Base-by-base conservation (phyloP, 2,888 invertebrate genomes). In the Prostheceraeus crozeri region DNA sequence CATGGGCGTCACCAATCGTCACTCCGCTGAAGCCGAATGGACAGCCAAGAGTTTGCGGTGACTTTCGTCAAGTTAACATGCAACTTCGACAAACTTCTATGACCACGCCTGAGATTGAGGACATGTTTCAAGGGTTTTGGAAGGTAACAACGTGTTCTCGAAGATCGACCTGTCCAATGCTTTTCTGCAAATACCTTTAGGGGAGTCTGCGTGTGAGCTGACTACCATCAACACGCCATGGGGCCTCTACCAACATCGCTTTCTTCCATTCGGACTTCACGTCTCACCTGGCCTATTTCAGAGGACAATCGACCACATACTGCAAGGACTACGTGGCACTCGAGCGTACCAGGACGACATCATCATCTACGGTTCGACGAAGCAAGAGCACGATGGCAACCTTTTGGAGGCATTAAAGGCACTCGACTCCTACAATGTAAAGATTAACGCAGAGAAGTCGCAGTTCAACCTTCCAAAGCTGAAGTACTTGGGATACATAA, bases 41-140 rank as follows among this genome's bases (percentile, higher is more conserved):
- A 10, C 6, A 8, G 8, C 48, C 48, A 23, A 48, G 48, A 14
- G 27, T 48, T 4, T 48, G 48, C 27, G 48, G 48, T 48, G 48
- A 48, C 14, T 48, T 25, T 14, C 23, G 27, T 10, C 4, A 23
- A 4, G 27, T 48, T 19, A 48, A 48, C 27, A 23, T 28, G 23
- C 48, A 48, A 23, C 27, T 48, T 23, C 23, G 27, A 28, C 48
- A 48, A 23, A 48, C 48, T 19, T 8, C 23, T 48, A 19, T 6
- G 25, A 48, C 23, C 8, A 48, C 48, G 27, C 48, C 48, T 25
- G n/a, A n/a, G n/a, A n/a, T n/a, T n/a, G 48, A 48, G 27, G 48
- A 48, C 27, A 48, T 48, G 23, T 48, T 48, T 48, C 14, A 25
- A n/a, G n/a, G 48, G 48, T 28, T 6, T 40, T 40, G 19, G 19